Evolutionary conservation across 1,140 invertebrate species (phyloP).

Genomic region (Drosophila yakuba): DNA sequence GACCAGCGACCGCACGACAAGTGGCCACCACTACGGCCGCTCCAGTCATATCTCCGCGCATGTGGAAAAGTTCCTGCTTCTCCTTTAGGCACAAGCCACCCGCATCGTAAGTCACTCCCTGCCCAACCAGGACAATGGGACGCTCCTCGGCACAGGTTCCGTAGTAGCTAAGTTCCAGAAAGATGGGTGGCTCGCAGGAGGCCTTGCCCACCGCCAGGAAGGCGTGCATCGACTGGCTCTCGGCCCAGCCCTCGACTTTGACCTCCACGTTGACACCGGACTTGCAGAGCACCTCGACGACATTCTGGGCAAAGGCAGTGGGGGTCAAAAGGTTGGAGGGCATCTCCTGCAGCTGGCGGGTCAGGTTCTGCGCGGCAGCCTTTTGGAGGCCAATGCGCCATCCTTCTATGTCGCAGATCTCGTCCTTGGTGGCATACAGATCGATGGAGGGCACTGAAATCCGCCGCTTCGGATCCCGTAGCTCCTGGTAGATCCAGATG

Average conservation of each 20-base stretch:
- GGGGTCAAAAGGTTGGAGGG: conserved; percentile 95
- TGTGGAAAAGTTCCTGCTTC: conserved; percentile 86
- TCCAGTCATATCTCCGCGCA: conserved; percentile 97
- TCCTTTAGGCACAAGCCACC: conserved; percentile 89
- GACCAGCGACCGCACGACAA: conserved; percentile 89
- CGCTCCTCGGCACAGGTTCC: conserved; percentile 74
- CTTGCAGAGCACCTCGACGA: conserved; percentile 85
- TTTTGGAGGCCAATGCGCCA: conserved; percentile 91
- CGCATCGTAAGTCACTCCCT: conserved; percentile 96
- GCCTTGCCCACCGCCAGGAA: conserved; percentile 92
- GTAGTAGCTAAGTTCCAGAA: conserved; percentile 90
- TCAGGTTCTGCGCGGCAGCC: conserved; percentile 94
- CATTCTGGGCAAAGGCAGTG: conserved; percentile 91
- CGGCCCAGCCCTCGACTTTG: conserved; percentile 88
- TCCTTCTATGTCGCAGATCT: conserved; percentile 85
- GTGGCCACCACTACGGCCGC: conserved; percentile 92
- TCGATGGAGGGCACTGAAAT: conserved; percentile 71
- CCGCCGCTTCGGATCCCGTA: conserved; percentile 62
- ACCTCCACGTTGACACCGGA: conserved; percentile 88
- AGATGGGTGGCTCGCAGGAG: conserved; percentile 90
- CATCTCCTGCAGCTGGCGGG: conserved; percentile 91
- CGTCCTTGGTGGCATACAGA: conserved; percentile 84
- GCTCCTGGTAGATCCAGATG: conserved; percentile 84
- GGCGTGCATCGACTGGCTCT: conserved; percentile 90
- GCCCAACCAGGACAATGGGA: conserved; percentile 90